Conservation (phyloP, 2,888 invertebrate genomes). For the Polyommatus icarus region DNA sequence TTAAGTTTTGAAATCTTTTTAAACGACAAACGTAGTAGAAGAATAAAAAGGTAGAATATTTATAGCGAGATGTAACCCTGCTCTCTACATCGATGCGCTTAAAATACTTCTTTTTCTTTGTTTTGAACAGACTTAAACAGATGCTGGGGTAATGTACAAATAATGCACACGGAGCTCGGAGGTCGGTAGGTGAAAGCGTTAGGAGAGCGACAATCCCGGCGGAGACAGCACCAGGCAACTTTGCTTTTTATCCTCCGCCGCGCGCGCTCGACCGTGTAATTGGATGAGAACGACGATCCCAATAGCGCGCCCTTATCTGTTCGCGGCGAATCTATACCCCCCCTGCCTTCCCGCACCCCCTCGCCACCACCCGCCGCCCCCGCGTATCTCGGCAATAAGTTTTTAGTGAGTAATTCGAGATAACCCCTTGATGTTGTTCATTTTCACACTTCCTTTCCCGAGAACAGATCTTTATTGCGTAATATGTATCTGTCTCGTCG, state of each 20-base stretch:
- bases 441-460: slow-evolving; percentile 81
- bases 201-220: slow-evolving; percentile 76
- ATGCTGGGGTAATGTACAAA: slow-evolving; percentile 24
- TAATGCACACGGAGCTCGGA: slow-evolving; percentile 40
- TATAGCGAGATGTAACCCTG: background rate
- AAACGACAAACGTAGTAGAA: no score
- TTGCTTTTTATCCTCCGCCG: slow-evolving; percentile 76
- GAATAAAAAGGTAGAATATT: background rate
- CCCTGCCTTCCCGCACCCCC: slow-evolving; percentile 47
- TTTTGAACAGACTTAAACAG: slow-evolving; percentile 22
- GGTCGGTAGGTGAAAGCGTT: slow-evolving; percentile 72
- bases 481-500: slow-evolving; percentile 79
- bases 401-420: slow-evolving; percentile 81
- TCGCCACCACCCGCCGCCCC: slow-evolving; percentile 52
- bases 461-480: slow-evolving; percentile 81
- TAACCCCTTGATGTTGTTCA: slow-evolving; percentile 81
- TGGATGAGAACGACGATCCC: slow-evolving; percentile 80
- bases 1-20: no score
- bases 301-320: slow-evolving; percentile 80
- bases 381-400: slow-evolving; percentile 67
- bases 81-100: background rate
- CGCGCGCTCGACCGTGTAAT: slow-evolving; percentile 79
- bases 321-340: slow-evolving; percentile 72
- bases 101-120: background rate
- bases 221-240: slow-evolving; percentile 70